Evolutionary conservation across 2,797 vertebrate genomes (phyloP).

Genomic region (Notolepis coatsorum): DNA sequence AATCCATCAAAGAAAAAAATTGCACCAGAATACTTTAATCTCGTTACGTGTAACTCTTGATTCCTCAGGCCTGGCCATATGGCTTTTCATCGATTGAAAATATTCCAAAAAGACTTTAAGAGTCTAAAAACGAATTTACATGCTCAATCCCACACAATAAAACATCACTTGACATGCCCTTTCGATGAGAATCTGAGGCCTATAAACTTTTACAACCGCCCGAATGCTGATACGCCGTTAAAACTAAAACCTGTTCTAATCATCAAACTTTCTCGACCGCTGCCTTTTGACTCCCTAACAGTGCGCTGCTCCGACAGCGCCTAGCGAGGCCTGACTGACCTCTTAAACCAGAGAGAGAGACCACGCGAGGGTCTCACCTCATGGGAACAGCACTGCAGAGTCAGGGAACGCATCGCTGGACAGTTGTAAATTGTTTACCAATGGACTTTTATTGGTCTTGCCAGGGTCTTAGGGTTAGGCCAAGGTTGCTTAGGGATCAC

Average conservation of each 20-base stretch:
- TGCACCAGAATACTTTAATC: too few relatives aligned
- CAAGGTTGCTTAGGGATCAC: constrained; percentile 58
- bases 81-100: constrained; percentile 19
- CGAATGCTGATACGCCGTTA: constrained; percentile 9
- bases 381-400: constrained; percentile 41
- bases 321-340: constrained; percentile 1
- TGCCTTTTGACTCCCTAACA: too few relatives aligned
- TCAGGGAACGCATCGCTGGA: constrained; percentile 45
- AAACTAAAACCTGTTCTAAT: constrained; percentile 7
- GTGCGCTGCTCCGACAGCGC: constrained; percentile 11
- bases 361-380: constrained; percentile 30
- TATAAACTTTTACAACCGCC: constrained; percentile 15
- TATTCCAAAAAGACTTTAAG: constrained; percentile 18
- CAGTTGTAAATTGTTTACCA: constrained; percentile 54
- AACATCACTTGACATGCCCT: constrained; percentile 7
- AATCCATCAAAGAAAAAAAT: too few relatives aligned
- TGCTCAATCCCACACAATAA: constrained; percentile 10
- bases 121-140: constrained; percentile 12
- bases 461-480: constrained; percentile 54
- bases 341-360: neutral
- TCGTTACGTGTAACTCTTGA: too few relatives aligned
- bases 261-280: constrained; percentile 6
- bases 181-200: constrained; percentile 25
- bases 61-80: too few relatives aligned
- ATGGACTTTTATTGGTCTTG: constrained; percentile 61